Base-by-base conservation (phyloP, 2,113 vertebrate species). In the Osmerus eperlanus region DNA sequence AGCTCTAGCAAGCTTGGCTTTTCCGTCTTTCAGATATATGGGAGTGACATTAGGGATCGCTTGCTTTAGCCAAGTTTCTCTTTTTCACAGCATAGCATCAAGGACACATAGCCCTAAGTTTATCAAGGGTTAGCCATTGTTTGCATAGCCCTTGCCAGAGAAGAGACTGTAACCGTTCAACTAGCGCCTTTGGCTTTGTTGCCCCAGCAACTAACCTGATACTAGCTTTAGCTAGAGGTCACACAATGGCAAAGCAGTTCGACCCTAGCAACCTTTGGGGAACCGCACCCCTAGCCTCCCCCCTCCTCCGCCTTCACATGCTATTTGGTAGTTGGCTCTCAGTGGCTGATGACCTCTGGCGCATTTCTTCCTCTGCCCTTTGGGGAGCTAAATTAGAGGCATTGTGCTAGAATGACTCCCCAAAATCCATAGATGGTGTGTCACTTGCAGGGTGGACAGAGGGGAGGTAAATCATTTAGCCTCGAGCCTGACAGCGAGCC, bases 341-440 rank as follows among this genome's bases (percentile, higher is more conserved):
- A 80, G 41, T 51, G 11, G 83, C 77, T 69, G 74, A 74, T 93
- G 92, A 93, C 91, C 92, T 92, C 87, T 91, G 87, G 83, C 68
- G 84, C 88, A 86, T 89, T 87, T 88, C 84, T 79, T 75, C 80
- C 81, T 86, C 81, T 85, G 83, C 84, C 87, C 83, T 87, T 86
- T 84, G 85, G 89, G 87, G 74, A 86, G 73, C 83, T 92, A 91
- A 91, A 91, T 92, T 91, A 90, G 88, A 91, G 89, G 85, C 88
- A 90, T 91, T 92, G 89, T 92, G 86, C 81, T 77, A 93, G 82
- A 87, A 88, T 88, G 88, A 88, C 86, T 87, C 89, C 88, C 87
- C 84, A 88, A 90, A 89, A 92, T 92, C 90, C 88, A 90, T 89
- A 90, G 67, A 82, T 86, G 84, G 84, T 86, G 68, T 76, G 88